Base-by-base conservation (phyloP, 1,140 invertebrate genomes). In the Bombus sylvicola region DNA sequence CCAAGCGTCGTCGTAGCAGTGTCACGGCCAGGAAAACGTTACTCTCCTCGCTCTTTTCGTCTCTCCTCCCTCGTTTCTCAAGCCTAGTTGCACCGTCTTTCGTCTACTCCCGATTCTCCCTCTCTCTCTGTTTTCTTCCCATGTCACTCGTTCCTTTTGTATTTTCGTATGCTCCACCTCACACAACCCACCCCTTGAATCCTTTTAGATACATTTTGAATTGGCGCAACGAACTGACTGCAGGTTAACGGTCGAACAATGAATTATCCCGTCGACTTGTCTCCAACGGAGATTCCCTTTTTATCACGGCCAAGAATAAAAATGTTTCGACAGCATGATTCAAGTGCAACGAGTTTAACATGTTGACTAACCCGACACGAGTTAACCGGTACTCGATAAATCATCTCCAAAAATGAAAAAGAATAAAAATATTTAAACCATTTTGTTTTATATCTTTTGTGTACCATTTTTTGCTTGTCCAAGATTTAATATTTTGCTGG, bases 11-110 rank as follows among this genome's bases (percentile, higher is more conserved):
- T 89, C 90, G 89, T 89, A 85, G 88, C 92, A 92, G 89, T 93
- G 93, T 94, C 94, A 94, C 87, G 92, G 93, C 92, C 94, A 94
- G 93, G 85, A 91, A 89, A 92, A 93, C 91, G 90, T 92, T 92
- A 92, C 92, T 94, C 91, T 92, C 92, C 86, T 86, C 82, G 86
- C 86, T 90, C 80, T 77, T 83, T 81, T 85, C 84, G 79, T 64
- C 62, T 82, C 72, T 31, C 69, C 13, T 57, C 78, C 57, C 57
- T 68, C 62, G 66, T 80, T 80, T 81, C 47, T 57, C 75, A 41
- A 78, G 68, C 83, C 83, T 78, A 84, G 76, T 62, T 78, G 75
- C 83, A 18, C 59, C 66, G 71, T 85, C 73, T 59, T 83, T 80
- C 85, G 57, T 39, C 75, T 86, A 84, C 43, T 43, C 41, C 59